phyloP scores from a whole-genome alignment of 2,113 vertebrate genomes.

The Stigmatopora nigra region DNA sequence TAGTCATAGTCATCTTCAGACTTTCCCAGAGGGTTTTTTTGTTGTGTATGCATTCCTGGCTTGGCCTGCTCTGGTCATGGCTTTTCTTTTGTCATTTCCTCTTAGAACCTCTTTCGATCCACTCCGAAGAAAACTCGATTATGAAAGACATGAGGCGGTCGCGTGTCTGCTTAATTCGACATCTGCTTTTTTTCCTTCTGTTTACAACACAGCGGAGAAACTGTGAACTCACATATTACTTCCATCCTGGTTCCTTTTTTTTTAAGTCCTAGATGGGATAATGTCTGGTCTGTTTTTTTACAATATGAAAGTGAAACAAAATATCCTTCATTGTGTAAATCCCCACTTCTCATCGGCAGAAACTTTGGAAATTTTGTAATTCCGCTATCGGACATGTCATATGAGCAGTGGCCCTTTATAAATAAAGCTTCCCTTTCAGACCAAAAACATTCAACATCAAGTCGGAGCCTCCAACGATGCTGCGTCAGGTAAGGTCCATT shows the following conservation, averaged over 20 bases:
- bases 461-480: conserved; percentile 42
- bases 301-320: background rate
- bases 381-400: background rate
- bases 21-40: background rate
- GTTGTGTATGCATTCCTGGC: background rate
- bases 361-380: conserved; percentile 46
- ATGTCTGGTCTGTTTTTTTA: too few relatives aligned
- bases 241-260: too few relatives aligned
- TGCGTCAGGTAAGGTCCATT: conserved; percentile 56
- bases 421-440: background rate
- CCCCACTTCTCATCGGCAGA: conserved; percentile 29
- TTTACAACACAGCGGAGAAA: background rate
- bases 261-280: too few relatives aligned
- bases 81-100: background rate
- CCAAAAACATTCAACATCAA: conserved; percentile 10
- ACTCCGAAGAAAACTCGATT: background rate
- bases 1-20: background rate
- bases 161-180: background rate
- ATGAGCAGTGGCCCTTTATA: conserved; percentile 17
- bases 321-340: conserved; percentile 46
- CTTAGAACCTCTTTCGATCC: background rate
- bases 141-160: background rate
- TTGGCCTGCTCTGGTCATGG: background rate
- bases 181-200: background rate
- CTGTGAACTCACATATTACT: too few relatives aligned